phyloP scores from a whole-genome alignment of 2,797 vertebrate species.

The Selene dorsalis region DNA sequence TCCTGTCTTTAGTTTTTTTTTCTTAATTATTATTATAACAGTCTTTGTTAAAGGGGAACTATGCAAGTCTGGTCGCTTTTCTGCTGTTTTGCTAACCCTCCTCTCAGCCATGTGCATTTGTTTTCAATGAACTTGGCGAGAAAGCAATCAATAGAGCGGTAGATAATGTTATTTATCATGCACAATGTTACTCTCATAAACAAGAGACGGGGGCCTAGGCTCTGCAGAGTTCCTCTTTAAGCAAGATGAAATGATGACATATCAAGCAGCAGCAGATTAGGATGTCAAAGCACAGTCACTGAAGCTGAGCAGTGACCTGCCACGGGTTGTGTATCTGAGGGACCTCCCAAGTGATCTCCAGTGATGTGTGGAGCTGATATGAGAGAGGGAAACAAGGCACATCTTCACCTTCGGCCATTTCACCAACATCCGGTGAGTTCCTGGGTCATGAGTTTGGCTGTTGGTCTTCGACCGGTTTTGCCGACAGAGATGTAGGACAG shows the following conservation, averaged over 20 bases:
- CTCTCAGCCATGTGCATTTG: too few species aligned
- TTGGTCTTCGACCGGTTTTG: constrained; percentile 19
- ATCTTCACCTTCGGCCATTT: constrained; percentile 47
- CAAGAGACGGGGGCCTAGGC: too few species aligned
- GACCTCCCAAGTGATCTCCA: constrained; percentile 32
- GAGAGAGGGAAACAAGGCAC: constrained; percentile 17
- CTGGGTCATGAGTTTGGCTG: background rate
- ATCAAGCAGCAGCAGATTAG: background rate
- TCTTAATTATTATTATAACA: too few species aligned
- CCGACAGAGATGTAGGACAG: constrained; percentile 49
- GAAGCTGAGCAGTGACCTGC: constrained; percentile 11
- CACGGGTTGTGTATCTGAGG: background rate
- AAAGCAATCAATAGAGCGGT: too few species aligned
- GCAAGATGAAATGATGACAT: background rate
- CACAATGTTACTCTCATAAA: too few species aligned
- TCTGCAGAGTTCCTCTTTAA: too few species aligned
- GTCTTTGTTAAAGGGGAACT: too few species aligned
- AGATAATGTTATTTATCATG: too few species aligned
- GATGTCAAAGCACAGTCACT: constrained; percentile 5
- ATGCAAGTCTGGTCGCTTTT: too few species aligned
- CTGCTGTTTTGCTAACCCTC: too few species aligned
- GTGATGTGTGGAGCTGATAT: constrained; percentile 47
- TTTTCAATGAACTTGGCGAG: too few species aligned
- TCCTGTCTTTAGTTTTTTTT: background rate
- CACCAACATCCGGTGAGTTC: constrained; percentile 46